A percentile compares a stretch with the other conserved stretches of the same genome.
Evolutionary conservation across 2,797 vertebrate genomes (phyloP).

Genomic region (Tadarida brasiliensis): DNA sequence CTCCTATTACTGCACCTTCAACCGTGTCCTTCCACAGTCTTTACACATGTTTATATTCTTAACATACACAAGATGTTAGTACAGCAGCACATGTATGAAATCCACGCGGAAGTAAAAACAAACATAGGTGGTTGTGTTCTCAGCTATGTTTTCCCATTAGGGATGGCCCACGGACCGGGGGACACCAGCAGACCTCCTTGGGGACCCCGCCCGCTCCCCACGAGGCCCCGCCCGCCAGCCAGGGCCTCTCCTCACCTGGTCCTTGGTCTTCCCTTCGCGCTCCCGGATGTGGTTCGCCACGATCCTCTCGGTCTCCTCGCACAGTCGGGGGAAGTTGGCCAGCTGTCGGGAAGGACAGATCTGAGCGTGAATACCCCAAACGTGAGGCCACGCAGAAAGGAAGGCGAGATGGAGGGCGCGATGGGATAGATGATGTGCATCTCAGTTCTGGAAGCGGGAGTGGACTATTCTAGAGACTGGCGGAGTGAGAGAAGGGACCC

Average conservation of each 20-base stretch:
- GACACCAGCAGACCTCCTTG: background rate
- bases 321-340: conserved; percentile 93
- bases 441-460: conserved; percentile 13
- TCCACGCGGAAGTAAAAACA: conserved; percentile 36
- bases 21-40: conserved; percentile 31
- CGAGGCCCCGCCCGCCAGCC: background rate
- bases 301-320: conserved; percentile 94
- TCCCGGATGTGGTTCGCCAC: conserved; percentile 93
- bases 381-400: background rate
- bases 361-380: conserved; percentile 57
- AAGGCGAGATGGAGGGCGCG: background rate
- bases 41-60: conserved; percentile 22
- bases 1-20: background rate
- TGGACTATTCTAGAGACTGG: background rate
- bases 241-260: conserved; percentile 90
- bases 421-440: background rate
- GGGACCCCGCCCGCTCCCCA: background rate
- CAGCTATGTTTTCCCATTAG: background rate
- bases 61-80: background rate
- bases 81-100: background rate
- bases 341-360: conserved; percentile 88
- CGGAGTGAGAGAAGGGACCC: background rate
- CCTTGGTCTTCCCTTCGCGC: conserved; percentile 94
- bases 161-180: background rate
- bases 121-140: background rate